Evolutionary conservation across 2,797 vertebrate genomes (phyloP).

Genomic region (Labeo calbasu): DNA sequence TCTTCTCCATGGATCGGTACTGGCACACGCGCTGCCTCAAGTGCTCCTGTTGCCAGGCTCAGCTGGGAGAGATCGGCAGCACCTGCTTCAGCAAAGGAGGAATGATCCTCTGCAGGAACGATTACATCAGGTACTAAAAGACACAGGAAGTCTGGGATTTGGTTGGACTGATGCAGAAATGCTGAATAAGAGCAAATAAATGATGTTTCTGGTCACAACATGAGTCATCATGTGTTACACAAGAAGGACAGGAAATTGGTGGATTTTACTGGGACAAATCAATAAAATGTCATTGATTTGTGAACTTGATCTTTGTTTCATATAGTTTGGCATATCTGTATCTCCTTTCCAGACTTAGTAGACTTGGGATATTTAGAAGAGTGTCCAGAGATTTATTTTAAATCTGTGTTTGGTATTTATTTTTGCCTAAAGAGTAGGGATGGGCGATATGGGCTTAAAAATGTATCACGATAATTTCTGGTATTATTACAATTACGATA

Average conservation of each 20-base stretch:
- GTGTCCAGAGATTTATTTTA: background rate
- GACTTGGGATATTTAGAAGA: background rate
- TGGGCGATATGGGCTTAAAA: too few relatives aligned
- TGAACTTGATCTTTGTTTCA: background rate
- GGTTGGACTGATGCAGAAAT: background rate
- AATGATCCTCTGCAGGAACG: constrained; percentile 85
- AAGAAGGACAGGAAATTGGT: background rate
- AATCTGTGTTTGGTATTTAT: background rate
- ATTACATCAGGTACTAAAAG: constrained; percentile 80
- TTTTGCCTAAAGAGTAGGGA: background rate
- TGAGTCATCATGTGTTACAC: background rate
- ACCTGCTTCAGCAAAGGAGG: constrained; percentile 85
- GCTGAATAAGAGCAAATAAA: background rate
- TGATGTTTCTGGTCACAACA: background rate
- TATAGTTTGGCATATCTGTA: background rate
- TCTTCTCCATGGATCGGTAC: constrained; percentile 84
- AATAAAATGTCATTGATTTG: background rate
- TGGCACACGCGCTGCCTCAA: constrained; percentile 84
- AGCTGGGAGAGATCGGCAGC: constrained; percentile 83
- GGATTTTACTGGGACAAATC: background rate
- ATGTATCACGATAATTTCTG: too few relatives aligned
- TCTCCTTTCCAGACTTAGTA: background rate
- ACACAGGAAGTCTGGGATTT: background rate
- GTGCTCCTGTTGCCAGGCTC: constrained; percentile 84
- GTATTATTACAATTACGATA: too few relatives aligned